These are phyloP conservation scores for Emmelina monodactyla DNA, from an alignment of 2,888 invertebrate species.

Conservation along the genomic window DNA sequence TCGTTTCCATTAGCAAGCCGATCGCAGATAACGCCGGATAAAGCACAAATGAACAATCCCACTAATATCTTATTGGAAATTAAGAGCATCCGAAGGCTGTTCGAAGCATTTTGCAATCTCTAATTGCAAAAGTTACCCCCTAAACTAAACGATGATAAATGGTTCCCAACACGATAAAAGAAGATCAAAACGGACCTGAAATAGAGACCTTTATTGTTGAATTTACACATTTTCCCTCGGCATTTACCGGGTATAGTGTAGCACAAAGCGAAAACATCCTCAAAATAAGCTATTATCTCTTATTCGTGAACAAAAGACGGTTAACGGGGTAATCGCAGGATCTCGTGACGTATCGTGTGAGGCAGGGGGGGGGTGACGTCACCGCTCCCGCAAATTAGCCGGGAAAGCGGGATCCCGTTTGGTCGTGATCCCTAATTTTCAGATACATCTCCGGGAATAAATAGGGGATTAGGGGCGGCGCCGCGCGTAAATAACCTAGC, in stretches of 20 bases:
- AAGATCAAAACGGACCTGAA: not conserved
- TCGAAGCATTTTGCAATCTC: too few species aligned
- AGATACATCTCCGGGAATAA: slow-evolving; percentile 63
- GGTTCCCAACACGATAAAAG: too few species aligned
- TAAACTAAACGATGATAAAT: not conserved
- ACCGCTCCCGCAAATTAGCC: slow-evolving; percentile 52
- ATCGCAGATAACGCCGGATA: not conserved
- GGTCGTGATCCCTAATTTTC: slow-evolving; percentile 64
- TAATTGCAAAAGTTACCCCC: not conserved
- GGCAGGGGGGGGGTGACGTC: slow-evolving; percentile 8
- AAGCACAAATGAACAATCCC: not conserved
- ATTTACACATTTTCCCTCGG: not conserved
- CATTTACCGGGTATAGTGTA: not conserved
- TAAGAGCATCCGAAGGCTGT: too few species aligned
- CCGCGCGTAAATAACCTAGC: slow-evolving; percentile 59
- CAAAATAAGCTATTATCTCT: slow-evolving; percentile 24
- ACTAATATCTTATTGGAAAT: too few species aligned
- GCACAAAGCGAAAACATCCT: slow-evolving; percentile 10
- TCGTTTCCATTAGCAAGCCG: not conserved
- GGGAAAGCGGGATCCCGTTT: slow-evolving; percentile 26
- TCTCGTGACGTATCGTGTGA: slow-evolving; percentile 27
- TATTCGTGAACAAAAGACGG: slow-evolving; percentile 22
- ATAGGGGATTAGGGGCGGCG: slow-evolving; percentile 62
- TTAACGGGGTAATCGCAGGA: slow-evolving; percentile 24
- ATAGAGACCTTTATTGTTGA: not conserved